A percentile compares a stretch with the other conserved stretches of the same genome.
Conservation (phyloP, 2,888 invertebrate genomes). For the Sarcophaga caerulescens region DNA sequence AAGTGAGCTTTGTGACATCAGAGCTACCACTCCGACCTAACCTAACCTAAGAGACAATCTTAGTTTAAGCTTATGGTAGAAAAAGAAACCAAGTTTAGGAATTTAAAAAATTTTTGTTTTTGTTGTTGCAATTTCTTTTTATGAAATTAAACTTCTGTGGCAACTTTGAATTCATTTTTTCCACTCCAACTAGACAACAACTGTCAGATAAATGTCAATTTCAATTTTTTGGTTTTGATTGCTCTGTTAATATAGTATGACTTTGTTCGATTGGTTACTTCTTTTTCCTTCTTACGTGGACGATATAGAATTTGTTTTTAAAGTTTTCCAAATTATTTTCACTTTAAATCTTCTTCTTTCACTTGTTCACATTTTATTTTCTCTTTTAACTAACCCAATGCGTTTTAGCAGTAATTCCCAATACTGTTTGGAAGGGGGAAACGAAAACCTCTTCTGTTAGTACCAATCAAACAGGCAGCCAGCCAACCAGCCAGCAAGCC, state of each 20-base stretch:
- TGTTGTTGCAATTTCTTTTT: too few relatives aligned
- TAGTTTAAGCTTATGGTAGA: too few relatives aligned
- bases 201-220: conserved; percentile 65
- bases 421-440: conserved; percentile 13
- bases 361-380: conserved; percentile 14
- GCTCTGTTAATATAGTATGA: conserved; percentile 28
- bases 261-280: not conserved
- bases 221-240: conserved; percentile 46
- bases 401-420: conserved; percentile 50
- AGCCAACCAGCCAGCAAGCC: conserved; percentile 19
- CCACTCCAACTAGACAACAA: not conserved
- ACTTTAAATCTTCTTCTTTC: not conserved
- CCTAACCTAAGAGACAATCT: too few relatives aligned
- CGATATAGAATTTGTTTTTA: not conserved
- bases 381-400: conserved; percentile 5
- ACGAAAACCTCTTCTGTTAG: conserved; percentile 27
- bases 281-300: not conserved
- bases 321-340: not conserved
- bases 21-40: too few relatives aligned
- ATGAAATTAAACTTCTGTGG: too few relatives aligned
- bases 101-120: too few relatives aligned
- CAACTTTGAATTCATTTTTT: too few relatives aligned
- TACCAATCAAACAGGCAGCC: conserved; percentile 45
- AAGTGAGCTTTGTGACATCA: too few relatives aligned
- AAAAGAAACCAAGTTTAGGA: too few relatives aligned